These are phyloP conservation scores for Callospermophilus lateralis DNA, from an alignment of 2,113 vertebrate species.

Conservation along the genomic window DNA sequence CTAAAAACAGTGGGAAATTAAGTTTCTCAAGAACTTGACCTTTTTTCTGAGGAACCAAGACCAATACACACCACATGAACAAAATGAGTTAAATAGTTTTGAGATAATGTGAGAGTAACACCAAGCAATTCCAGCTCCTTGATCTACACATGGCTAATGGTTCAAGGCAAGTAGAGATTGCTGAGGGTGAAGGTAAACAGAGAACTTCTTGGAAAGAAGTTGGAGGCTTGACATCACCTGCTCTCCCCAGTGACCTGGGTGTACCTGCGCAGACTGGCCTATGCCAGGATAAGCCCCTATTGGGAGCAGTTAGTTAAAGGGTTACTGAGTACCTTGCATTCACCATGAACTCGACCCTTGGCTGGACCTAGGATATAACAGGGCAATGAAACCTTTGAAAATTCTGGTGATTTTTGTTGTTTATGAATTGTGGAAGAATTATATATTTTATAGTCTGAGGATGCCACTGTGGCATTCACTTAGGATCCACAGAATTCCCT, in stretches of 20 bases:
- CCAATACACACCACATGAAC: not conserved
- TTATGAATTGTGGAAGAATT: slow-evolving; percentile 62
- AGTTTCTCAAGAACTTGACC: slow-evolving; percentile 27
- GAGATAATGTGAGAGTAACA: not conserved
- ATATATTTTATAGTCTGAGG: slow-evolving; percentile 54
- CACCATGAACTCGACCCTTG: not conserved
- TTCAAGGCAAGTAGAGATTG: not conserved
- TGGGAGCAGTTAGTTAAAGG: not conserved
- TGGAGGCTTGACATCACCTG: not conserved
- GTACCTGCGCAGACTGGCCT: not conserved
- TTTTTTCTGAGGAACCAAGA: not conserved
- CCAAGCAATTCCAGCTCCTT: not conserved
- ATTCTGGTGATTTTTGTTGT: slow-evolving; percentile 40
- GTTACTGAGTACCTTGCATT: not conserved
- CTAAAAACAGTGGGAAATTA: not conserved
- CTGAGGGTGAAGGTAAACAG: not conserved
- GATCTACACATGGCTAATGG: not conserved
- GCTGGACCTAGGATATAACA: not conserved
- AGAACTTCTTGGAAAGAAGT: not conserved
- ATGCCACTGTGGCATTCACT: slow-evolving; percentile 67
- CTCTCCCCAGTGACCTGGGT: not conserved
- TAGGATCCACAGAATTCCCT: slow-evolving; percentile 71
- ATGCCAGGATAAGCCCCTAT: not conserved
- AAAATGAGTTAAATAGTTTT: not conserved
- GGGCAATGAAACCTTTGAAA: slow-evolving; percentile 30